Evolutionary conservation across 2,888 invertebrate species (phyloP).

Genomic region (Epinotia ramella): DNA sequence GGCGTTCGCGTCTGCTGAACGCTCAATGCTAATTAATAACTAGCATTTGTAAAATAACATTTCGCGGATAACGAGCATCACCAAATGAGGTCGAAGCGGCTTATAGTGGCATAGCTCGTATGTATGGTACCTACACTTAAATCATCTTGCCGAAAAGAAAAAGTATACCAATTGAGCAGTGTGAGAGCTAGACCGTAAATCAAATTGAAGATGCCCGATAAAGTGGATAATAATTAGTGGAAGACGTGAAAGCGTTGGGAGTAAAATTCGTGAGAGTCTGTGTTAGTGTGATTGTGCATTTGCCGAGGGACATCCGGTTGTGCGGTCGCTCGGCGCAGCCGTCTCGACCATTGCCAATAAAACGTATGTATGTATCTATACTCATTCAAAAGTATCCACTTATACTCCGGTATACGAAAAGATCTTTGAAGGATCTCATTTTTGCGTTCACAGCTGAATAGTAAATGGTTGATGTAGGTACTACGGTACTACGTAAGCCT

Average conservation of each 20-base stretch:
- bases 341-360: constrained; percentile 12
- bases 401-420: background rate
- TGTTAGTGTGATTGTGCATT: constrained; percentile 83
- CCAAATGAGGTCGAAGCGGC: constrained; percentile 60
- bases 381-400: background rate
- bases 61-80: constrained; percentile 48
- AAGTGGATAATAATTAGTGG: constrained; percentile 86
- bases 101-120: constrained; percentile 56
- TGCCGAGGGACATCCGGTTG: constrained; percentile 80
- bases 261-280: constrained; percentile 85
- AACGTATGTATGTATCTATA: constrained; percentile 14
- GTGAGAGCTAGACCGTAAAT: constrained; percentile 82
- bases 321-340: constrained; percentile 46
- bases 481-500: background rate
- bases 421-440: background rate
- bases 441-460: background rate
- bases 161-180: constrained; percentile 82
- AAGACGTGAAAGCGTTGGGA: constrained; percentile 84
- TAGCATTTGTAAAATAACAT: constrained; percentile 47
- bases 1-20: constrained; percentile 31
- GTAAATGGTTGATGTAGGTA: background rate
- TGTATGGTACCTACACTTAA: constrained; percentile 63
- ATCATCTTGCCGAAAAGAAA: constrained; percentile 79
- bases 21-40: constrained; percentile 52
- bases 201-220: constrained; percentile 85